phyloP scores from a whole-genome alignment of 2,797 vertebrate genomes.

The Mycteria americana region DNA sequence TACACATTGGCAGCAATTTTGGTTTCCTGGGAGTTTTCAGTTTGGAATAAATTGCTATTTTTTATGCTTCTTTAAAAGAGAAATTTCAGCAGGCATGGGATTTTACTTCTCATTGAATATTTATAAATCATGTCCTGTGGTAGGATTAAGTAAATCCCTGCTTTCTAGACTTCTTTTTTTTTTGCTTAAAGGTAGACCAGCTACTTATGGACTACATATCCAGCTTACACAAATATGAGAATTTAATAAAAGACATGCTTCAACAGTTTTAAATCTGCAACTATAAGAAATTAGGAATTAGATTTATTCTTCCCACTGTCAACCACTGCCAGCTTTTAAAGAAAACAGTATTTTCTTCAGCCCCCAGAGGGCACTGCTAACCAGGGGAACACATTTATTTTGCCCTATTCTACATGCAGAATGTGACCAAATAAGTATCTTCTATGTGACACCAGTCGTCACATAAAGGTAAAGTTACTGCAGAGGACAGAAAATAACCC shows the following conservation, averaged over 20 bases:
- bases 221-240: neutral
- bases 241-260: neutral
- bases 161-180: neutral
- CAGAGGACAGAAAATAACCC: neutral
- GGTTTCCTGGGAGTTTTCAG: neutral
- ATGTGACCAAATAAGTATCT: neutral
- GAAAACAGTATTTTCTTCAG: neutral
- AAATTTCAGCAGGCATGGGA: neutral
- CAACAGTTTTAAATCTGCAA: neutral
- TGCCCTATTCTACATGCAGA: neutral
- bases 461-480: neutral
- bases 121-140: neutral
- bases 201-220: neutral
- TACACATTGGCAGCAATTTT: neutral
- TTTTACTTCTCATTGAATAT: neutral
- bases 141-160: slow-evolving; percentile 5
- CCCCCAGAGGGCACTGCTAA: slow-evolving; percentile 79
- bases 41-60: neutral
- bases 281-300: neutral
- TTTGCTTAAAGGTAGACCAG: neutral
- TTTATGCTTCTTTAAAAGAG: neutral
- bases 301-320: neutral
- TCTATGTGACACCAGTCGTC: neutral
- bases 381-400: neutral
- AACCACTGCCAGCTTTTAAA: neutral